Evolutionary conservation across 2,797 vertebrate species (phyloP), one percentile per base, ranked within the genome.

Genomic region (Xiphorhynchus erythropygius): DNA sequence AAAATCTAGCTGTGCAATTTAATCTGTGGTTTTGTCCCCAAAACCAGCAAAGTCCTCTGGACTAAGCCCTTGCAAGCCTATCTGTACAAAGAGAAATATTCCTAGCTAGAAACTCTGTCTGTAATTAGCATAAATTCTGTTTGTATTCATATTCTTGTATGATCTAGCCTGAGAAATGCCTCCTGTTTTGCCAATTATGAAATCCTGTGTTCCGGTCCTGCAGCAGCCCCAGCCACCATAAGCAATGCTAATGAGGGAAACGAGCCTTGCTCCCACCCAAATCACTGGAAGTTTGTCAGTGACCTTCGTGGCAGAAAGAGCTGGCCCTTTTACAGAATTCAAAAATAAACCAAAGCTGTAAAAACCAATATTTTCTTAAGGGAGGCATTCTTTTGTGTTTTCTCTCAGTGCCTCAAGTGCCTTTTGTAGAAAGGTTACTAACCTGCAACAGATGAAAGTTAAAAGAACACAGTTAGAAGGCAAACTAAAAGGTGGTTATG

Each of bases 301-400:
- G 91, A 88, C 94, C 89, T 84, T 82, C 8, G 5, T 46, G 84
- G 65, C 79, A 84, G 19, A 27, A 47, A 81, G 68, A 89, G 53
- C 62, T 57, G 80, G 62, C 68, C 87, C 14, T 85, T 74, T 68
- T 65, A 67, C 56, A 70, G 82, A 79, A 50, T 35, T 78, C 82
- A 90, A 83, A 88, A 83, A 91, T 64, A 90, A 93, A 25, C 92
- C 37, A 7, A 63, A 69, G 14, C 50, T 71, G 81, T 49, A 82
- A 93, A 92, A 82, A 89, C 4, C 87, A 75, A 69, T 57, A 90
- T 96, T 95, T 97, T 94, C 64, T 94, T 96, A 96, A 92, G 65
- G 46, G 37, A 95, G 10, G 16, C 64, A 12, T 94, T 53, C 47
- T 93, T 93, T 71, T 64, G 89, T 89, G 94, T 71, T 93, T 90